These are phyloP conservation scores for Himantopus leucocephalus DNA, from an alignment of 2,113 vertebrate genomes.

Conservation along the genomic window DNA sequence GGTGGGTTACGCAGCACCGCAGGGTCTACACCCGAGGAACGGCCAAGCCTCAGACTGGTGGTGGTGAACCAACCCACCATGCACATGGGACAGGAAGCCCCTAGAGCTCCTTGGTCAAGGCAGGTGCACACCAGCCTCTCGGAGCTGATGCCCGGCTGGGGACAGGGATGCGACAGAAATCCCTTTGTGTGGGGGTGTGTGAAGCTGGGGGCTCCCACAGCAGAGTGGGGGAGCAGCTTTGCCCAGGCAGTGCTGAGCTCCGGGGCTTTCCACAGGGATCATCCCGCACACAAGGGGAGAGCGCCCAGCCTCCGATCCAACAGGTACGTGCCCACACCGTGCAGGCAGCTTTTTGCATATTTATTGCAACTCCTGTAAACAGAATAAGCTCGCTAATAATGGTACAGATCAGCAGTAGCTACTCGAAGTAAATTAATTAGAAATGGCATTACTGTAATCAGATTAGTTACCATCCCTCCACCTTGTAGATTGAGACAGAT, in stretches of 20 bases:
- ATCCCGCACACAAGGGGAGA: not conserved
- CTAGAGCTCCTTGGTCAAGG: not conserved
- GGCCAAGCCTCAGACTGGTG: not conserved
- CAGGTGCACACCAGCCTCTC: not conserved
- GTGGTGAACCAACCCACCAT: not conserved
- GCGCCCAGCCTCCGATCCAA: not conserved
- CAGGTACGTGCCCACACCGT: not conserved
- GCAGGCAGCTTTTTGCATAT: not conserved
- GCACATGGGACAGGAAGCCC: not conserved
- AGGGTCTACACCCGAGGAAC: not conserved
- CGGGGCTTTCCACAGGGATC: not conserved
- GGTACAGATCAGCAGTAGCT: not conserved
- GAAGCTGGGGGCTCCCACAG: not conserved
- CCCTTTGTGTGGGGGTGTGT: fast-evolving
- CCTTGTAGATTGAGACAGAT: not conserved
- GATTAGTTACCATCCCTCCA: not conserved
- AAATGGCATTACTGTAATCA: constrained; percentile 22
- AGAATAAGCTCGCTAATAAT: not conserved
- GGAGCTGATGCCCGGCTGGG: not conserved
- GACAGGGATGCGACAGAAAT: not conserved
- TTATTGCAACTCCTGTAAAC: constrained; percentile 17
- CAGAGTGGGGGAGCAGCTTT: not conserved
- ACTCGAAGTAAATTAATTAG: constrained; percentile 28
- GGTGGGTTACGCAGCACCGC: not conserved
- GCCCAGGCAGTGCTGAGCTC: not conserved